Conservation (phyloP, 2,113 vertebrate genomes). For the Mellivora capensis region DNA sequence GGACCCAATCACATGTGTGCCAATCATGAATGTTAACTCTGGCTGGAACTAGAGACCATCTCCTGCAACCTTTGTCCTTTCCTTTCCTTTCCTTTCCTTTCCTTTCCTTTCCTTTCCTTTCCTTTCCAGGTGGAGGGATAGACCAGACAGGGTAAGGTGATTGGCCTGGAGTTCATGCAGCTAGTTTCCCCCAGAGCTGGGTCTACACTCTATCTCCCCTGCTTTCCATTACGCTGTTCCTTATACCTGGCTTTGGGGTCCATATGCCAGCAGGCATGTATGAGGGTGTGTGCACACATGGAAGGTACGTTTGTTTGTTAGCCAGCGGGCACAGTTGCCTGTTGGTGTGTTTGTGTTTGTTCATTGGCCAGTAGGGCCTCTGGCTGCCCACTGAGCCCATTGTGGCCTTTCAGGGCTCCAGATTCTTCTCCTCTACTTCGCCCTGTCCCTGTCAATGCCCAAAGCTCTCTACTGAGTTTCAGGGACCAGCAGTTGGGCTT, state of each 20-base stretch:
- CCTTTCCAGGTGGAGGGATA: background rate
- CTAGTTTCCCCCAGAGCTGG: background rate
- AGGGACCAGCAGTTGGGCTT: background rate
- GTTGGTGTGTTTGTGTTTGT: background rate
- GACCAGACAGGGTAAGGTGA: background rate
- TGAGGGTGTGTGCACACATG: background rate
- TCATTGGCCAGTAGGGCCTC: background rate
- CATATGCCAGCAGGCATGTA: background rate
- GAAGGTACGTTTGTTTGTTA: background rate
- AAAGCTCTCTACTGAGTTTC: background rate
- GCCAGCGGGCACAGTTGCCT: accelerated
- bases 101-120: too few relatives aligned
- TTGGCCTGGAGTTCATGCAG: background rate
- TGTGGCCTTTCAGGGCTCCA: background rate
- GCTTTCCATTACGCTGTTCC: background rate
- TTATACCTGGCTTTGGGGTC: background rate
- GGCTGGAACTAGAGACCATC: background rate
- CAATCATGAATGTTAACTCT: background rate
- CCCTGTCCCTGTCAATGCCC: background rate
- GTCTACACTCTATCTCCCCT: background rate
- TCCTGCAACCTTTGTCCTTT: background rate
- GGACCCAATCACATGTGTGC: accelerated
- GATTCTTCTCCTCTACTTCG: background rate
- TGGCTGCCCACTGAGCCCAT: background rate
- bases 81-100: too few relatives aligned